Evolutionary conservation across 2,797 vertebrate species (phyloP).

Genomic region (Lagodon rhomboides): DNA sequence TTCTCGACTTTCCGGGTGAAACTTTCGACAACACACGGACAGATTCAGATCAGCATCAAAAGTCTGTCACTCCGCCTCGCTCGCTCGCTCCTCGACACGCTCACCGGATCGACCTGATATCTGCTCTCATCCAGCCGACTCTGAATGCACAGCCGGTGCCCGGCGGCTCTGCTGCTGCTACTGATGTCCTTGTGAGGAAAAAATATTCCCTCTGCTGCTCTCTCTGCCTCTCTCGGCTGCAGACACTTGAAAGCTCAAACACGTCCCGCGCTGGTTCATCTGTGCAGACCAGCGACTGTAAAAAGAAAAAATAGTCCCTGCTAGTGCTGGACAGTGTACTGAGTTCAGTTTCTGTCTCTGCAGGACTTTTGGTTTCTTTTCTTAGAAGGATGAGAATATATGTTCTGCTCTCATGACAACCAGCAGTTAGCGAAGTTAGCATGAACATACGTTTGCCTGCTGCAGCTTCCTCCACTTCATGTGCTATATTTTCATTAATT

Average conservation of each 20-base stretch:
- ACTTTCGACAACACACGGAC: neutral
- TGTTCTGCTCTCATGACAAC: too few species aligned
- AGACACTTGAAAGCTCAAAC: slow-evolving; percentile 62
- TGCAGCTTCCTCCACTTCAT: too few species aligned
- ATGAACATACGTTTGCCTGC: too few species aligned
- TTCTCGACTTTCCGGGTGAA: slow-evolving; percentile 3
- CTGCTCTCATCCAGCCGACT: slow-evolving; percentile 37
- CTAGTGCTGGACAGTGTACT: neutral
- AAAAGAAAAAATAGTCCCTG: slow-evolving; percentile 29
- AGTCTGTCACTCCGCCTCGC: slow-evolving; percentile 5
- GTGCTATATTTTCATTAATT: too few species aligned
- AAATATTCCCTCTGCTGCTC: slow-evolving; percentile 61
- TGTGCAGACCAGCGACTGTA: slow-evolving; percentile 35
- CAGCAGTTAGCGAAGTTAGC: too few species aligned
- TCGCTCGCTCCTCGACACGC: slow-evolving; percentile 10
- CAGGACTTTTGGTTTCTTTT: too few species aligned
- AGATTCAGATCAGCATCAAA: neutral
- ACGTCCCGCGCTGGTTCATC: slow-evolving; percentile 51
- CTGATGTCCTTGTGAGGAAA: slow-evolving; percentile 60
- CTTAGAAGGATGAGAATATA: too few species aligned
- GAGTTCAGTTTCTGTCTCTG: too few species aligned
- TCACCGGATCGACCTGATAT: slow-evolving; percentile 19
- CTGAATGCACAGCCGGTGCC: slow-evolving; percentile 23
- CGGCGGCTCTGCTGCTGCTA: slow-evolving; percentile 17
- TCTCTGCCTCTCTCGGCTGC: slow-evolving; percentile 35